Conservation (phyloP, 1,140 invertebrate genomes). For the Drosophila arizonae region DNA sequence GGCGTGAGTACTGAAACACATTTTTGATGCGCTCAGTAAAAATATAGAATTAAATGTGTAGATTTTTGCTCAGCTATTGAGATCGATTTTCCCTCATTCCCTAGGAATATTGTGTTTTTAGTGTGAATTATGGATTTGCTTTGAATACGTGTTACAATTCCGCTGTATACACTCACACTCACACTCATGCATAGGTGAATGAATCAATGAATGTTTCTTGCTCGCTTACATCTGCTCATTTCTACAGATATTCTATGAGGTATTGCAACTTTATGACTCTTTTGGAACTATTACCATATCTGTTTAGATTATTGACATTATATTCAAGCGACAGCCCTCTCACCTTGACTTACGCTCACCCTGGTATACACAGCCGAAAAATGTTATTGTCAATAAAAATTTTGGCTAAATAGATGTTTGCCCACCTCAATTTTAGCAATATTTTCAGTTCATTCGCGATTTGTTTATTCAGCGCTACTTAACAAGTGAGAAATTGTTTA, state of each 20-base stretch:
- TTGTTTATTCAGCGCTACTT: constrained; percentile 7
- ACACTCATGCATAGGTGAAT: not conserved
- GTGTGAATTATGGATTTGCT: constrained; percentile 14
- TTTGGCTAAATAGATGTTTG: too few relatives aligned
- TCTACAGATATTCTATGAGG: too few relatives aligned
- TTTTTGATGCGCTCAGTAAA: constrained; percentile 43
- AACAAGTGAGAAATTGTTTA: not conserved
- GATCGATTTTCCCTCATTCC: constrained; percentile 36
- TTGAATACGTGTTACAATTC: not conserved
- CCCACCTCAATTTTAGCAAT: not conserved
- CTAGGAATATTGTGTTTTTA: constrained; percentile 1
- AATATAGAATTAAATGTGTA: constrained; percentile 46
- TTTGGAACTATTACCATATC: too few relatives aligned
- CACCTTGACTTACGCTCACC: too few relatives aligned
- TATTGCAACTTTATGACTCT: too few relatives aligned
- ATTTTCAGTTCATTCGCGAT: not conserved
- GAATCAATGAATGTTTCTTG: too few relatives aligned
- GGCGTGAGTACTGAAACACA: constrained; percentile 29
- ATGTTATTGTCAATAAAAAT: too few relatives aligned
- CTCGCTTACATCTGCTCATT: too few relatives aligned
- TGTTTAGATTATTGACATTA: not conserved
- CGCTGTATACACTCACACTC: too few relatives aligned
- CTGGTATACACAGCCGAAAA: too few relatives aligned
- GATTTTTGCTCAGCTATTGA: constrained; percentile 6
- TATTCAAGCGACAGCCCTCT: not conserved